Base-by-base conservation (phyloP, 1,140 invertebrate species). In the Drosophila sulfurigaster region DNA sequence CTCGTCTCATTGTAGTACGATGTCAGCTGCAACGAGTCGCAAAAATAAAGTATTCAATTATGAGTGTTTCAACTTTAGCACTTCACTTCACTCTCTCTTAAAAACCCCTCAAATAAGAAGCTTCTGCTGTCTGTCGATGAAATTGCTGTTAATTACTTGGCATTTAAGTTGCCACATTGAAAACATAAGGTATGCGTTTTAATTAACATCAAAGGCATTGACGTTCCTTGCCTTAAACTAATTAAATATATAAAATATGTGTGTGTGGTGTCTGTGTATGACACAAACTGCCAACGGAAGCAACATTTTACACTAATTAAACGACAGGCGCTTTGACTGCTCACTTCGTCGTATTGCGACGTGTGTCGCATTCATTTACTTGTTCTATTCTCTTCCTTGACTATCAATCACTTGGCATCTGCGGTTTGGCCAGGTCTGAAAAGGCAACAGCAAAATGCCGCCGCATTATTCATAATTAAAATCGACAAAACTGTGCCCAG, bases 1-100 rank as follows among this genome's bases (percentile, higher is more conserved):
- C 89, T 92, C 62, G 87, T 87, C 77, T 93, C 93, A 87, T 92
- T 92, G 72, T 80, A 92, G 59, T 86, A 91, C 54, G 92, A 86
- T 46, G 91, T 92, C 74, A 92, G 74, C 92, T 92, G 82, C 59
- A 92, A 66, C 16, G 30, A 16, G 15, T 46, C 13, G 20, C 20
- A 25, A 25, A 15, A 49, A 58, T 6, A 3, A 58, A 32, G 51
- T 52, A 28, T 32, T 59, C 60, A 63, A 51, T 41, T 54, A 49
- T 58, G 15, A 11, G 32, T 46, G 38, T 49, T 38, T 57, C 15
- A 48, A 15, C 52, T 46, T 62, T 62, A 0, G 4, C 20, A 25
- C 20, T 60, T 49, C 15, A 11, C 48, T 1, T 35, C 5, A 16
- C 1, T 35, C 5, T 4, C 7, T 25, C 20, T 25, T 3, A 25